A percentile compares a stretch with the other conserved stretches of the same genome.
These are phyloP conservation scores for Ochotona curzoniae DNA, from an alignment of 2,113 vertebrate genomes.

Conservation along the genomic window DNA sequence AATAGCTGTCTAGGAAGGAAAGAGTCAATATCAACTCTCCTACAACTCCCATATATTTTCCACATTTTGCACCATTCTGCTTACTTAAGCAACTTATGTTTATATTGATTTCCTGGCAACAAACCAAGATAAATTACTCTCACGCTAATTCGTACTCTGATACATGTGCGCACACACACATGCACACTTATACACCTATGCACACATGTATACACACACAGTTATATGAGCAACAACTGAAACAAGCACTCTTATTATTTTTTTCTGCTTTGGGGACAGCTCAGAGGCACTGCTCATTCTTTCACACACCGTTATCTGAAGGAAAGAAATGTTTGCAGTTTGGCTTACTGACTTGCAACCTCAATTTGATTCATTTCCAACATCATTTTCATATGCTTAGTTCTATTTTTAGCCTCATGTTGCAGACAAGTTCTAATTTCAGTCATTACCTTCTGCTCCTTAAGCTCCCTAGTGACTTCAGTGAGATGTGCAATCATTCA, in stretches of 20 bases:
- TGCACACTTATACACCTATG: too few species aligned
- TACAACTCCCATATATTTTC: neutral
- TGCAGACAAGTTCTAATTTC: constrained; percentile 59
- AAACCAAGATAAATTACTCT: neutral
- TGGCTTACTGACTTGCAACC: neutral
- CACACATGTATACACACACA: neutral
- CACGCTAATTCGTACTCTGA: neutral
- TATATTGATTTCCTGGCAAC: neutral
- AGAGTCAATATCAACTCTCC: neutral
- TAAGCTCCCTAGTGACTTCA: constrained; percentile 36
- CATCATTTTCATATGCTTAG: neutral
- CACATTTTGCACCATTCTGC: neutral
- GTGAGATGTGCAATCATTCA: neutral
- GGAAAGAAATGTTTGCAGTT: constrained; percentile 23
- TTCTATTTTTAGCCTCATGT: constrained; percentile 15
- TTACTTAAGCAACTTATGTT: neutral
- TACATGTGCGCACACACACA: too few species aligned
- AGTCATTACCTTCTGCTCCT: constrained; percentile 29
- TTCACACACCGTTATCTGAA: constrained; percentile 22
- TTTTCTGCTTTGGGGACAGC: neutral
- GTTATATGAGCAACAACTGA: neutral
- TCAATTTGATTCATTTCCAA: constrained; percentile 44
- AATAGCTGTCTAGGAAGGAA: neutral
- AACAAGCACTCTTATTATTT: neutral
- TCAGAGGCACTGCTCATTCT: neutral